Percentiles rank a stretch among this genome's conserved stretches.
These are phyloP conservation scores for Platycercus adscitus DNA, from an alignment of 2,113 vertebrate genomes.

Conservation along the genomic window DNA sequence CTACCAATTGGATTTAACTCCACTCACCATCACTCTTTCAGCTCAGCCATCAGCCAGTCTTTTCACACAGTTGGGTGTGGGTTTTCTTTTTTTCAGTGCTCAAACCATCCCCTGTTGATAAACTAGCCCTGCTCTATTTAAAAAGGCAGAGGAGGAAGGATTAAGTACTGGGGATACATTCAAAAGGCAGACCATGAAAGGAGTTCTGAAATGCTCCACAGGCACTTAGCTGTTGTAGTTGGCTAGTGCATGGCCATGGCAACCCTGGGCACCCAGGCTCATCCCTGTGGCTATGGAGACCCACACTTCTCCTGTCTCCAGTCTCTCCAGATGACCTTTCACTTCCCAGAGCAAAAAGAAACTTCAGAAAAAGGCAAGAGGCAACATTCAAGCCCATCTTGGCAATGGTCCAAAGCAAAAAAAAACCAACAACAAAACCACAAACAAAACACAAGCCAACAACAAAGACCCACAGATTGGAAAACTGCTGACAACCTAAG, in stretches of 20 bases:
- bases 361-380: neutral
- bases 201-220: neutral
- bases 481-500: conserved; percentile 50
- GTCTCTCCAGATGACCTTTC: neutral
- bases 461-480: neutral
- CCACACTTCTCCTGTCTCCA: neutral
- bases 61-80: neutral
- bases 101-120: neutral
- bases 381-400: neutral
- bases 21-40: neutral
- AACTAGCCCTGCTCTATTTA: neutral
- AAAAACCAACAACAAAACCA: neutral
- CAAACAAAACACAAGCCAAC: conserved; percentile 19
- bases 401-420: neutral
- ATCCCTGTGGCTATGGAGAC: neutral
- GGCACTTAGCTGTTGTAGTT: neutral
- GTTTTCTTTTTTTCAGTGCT: neutral
- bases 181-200: neutral
- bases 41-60: neutral
- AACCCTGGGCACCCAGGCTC: neutral
- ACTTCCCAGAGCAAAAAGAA: neutral
- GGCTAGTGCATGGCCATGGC: neutral
- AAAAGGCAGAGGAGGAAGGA: neutral
- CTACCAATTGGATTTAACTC: accelerated
- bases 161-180: neutral